phyloP scores from a whole-genome alignment of 2,797 vertebrate species.

The Alcedo quadribrachys region DNA sequence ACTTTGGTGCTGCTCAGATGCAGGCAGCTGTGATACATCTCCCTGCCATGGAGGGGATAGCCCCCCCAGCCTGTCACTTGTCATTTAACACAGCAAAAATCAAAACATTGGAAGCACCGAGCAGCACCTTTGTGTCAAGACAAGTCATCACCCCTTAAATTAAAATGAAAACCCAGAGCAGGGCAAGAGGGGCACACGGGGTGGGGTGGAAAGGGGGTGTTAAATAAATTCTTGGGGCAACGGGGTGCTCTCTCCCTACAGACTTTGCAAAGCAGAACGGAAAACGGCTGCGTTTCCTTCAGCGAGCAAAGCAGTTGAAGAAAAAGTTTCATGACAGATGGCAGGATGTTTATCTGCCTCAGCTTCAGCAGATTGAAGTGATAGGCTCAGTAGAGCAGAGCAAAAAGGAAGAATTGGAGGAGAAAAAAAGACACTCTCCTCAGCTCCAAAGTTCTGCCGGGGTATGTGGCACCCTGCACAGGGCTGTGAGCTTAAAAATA shows the following conservation, averaged over 20 bases:
- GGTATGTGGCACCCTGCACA: background rate
- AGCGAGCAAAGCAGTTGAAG: background rate
- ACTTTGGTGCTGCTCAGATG: background rate
- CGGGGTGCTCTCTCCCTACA: background rate
- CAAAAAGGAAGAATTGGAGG: constrained; percentile 25
- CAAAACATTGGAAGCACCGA: background rate
- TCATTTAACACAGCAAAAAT: background rate
- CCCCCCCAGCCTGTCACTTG: background rate
- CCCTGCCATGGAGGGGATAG: accelerated
- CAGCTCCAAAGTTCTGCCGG: background rate
- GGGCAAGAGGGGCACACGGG: background rate
- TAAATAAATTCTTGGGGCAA: background rate
- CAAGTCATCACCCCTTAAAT: background rate
- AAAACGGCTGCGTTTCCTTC: background rate
- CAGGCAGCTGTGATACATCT: accelerated
- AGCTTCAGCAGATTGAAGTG: constrained; percentile 27
- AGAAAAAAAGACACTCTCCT: background rate
- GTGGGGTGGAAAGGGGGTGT: background rate
- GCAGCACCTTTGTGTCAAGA: background rate
- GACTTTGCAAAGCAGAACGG: background rate
- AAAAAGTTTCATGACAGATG: constrained; percentile 28
- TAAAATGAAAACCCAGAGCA: background rate
- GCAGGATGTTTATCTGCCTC: constrained; percentile 52
- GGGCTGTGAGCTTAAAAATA: background rate
- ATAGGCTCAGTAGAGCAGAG: background rate